Evolutionary conservation across 2,113 vertebrate genomes (phyloP).

Genomic region (Cebidichthys violaceus): DNA sequence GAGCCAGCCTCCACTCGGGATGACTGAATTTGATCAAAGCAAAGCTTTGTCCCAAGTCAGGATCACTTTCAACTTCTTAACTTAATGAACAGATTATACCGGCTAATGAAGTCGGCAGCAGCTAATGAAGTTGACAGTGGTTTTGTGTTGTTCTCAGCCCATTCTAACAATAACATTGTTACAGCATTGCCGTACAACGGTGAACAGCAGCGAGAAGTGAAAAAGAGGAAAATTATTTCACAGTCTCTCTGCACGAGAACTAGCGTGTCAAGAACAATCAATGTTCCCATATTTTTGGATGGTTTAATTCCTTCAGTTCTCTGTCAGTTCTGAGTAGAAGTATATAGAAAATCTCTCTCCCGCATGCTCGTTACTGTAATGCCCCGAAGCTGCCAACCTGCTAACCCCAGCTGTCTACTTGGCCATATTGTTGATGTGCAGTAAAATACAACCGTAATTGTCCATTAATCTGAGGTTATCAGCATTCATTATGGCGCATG

Average conservation of each 20-base stretch:
- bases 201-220: slow-evolving; percentile 6
- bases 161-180: slow-evolving; percentile 55
- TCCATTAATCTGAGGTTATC: slow-evolving; percentile 80
- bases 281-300: slow-evolving; percentile 53
- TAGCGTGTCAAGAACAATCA: slow-evolving; percentile 56
- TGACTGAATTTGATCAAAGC: slow-evolving; percentile 72
- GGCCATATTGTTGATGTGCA: slow-evolving; percentile 73
- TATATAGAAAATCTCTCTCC: slow-evolving; percentile 31
- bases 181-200: slow-evolving; percentile 9
- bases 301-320: slow-evolving; percentile 41
- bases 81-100: slow-evolving; percentile 71
- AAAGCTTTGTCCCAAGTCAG: slow-evolving; percentile 76
- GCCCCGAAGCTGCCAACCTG: slow-evolving; percentile 18
- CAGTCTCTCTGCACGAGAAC: slow-evolving; percentile 31
- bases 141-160: slow-evolving; percentile 63
- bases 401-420: slow-evolving; percentile 42
- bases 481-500: slow-evolving; percentile 69
- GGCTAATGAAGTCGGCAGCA: slow-evolving; percentile 68
- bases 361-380: background rate
- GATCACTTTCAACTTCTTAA: slow-evolving; percentile 70
- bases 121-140: slow-evolving; percentile 61
- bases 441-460: slow-evolving; percentile 75
- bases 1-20: slow-evolving; percentile 65
- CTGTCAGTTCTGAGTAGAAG: slow-evolving; percentile 31
- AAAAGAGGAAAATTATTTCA: slow-evolving; percentile 36